These are phyloP conservation scores for Enteromius radiatus DNA, from an alignment of 2,797 vertebrate species.

Conservation along the genomic window DNA sequence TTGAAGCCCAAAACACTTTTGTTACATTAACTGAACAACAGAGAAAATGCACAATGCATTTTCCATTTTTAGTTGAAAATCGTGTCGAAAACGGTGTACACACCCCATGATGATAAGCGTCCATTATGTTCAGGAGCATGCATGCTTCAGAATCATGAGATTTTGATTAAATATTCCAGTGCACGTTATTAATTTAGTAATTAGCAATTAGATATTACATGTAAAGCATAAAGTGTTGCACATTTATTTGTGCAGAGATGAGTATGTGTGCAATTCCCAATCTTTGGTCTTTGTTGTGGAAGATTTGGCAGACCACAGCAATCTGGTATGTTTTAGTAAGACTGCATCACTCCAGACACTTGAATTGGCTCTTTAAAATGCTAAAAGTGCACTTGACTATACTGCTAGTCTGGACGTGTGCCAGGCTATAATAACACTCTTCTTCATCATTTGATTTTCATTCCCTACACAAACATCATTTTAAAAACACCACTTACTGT, in stretches of 20 bases:
- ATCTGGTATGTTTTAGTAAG: not conserved
- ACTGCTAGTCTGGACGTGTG: not conserved
- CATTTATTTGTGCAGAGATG: not conserved
- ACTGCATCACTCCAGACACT: not conserved
- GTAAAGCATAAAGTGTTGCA: not conserved
- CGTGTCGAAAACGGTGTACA: not conserved
- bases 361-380: constrained; percentile 25
- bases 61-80: not conserved
- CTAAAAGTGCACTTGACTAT: not conserved
- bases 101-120: not conserved
- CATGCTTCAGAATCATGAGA: not conserved
- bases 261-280: not conserved
- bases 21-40: not conserved
- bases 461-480: constrained; percentile 1
- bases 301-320: not conserved
- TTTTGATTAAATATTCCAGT: not conserved
- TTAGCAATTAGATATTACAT: not conserved
- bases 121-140: not conserved
- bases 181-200: too few species aligned
- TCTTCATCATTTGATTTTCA: not conserved
- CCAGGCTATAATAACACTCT: not conserved
- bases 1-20: not conserved
- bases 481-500: not conserved
- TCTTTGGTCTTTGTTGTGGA: not conserved
- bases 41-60: not conserved